Evolutionary conservation across 2,888 invertebrate species (phyloP).

Genomic region (Nezara viridula): DNA sequence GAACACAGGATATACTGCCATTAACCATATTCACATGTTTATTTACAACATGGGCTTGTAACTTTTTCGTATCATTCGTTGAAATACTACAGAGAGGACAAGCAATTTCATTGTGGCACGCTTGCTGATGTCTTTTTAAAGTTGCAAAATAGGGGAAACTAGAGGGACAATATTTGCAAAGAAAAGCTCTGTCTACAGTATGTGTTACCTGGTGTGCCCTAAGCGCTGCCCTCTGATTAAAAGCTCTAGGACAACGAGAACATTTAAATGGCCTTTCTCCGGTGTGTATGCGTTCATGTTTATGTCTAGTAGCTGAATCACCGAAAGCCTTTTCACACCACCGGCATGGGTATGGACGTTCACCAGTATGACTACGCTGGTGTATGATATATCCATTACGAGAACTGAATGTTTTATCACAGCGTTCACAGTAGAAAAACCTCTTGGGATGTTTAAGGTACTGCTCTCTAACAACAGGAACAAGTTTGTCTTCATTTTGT

Average conservation of each 20-base stretch:
- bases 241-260: slow-evolving; percentile 68
- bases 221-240: slow-evolving; percentile 67
- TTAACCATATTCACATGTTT: slow-evolving; percentile 61
- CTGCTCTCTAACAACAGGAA: background rate
- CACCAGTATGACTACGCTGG: slow-evolving; percentile 65
- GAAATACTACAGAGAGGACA: slow-evolving; percentile 64
- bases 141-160: slow-evolving; percentile 65
- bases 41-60: slow-evolving; percentile 61
- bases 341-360: slow-evolving; percentile 66
- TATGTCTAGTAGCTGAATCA: slow-evolving; percentile 65
- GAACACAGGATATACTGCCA: slow-evolving; percentile 60
- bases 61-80: slow-evolving; percentile 60
- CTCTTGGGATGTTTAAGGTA: slow-evolving; percentile 62
- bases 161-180: slow-evolving; percentile 64
- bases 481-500: slow-evolving; percentile 31
- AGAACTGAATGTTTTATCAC: slow-evolving; percentile 65
- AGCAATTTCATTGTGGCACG: slow-evolving; percentile 63
- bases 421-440: slow-evolving; percentile 64
- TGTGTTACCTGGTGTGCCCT: slow-evolving; percentile 65
- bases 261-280: slow-evolving; percentile 69
- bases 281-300: slow-evolving; percentile 67
- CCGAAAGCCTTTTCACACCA: slow-evolving; percentile 67
- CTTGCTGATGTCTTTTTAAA: slow-evolving; percentile 64
- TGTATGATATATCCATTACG: slow-evolving; percentile 68
- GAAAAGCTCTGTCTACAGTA: slow-evolving; percentile 63